Conservation (phyloP, 2,113 vertebrate genomes). For the Thamnaconus septentrionalis region DNA sequence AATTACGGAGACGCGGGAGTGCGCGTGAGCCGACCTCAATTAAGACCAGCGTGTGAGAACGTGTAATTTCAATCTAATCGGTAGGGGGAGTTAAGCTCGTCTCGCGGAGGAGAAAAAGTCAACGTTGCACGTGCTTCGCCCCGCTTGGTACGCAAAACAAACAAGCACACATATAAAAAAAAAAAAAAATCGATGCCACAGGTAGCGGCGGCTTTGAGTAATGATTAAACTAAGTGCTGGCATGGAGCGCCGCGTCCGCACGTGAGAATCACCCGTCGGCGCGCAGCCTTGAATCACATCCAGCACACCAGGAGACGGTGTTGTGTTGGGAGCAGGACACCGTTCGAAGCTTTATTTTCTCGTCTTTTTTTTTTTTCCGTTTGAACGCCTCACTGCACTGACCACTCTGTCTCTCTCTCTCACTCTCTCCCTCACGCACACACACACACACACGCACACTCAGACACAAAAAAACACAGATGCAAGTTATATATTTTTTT, state of each 20-base stretch:
- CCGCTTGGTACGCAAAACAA: constrained; percentile 1
- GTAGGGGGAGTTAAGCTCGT: constrained; percentile 56
- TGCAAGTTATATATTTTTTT: neutral
- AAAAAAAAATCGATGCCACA: constrained; percentile 47
- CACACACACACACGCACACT: neutral
- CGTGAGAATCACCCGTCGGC: neutral
- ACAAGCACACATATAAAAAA: no score
- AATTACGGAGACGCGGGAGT: constrained; percentile 63
- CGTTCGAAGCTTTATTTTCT: no score
- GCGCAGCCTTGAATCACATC: constrained; percentile 17
- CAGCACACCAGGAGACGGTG: constrained; percentile 7
- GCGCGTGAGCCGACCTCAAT: constrained; percentile 64
- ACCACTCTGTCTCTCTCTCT: neutral
- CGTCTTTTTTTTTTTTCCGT: neutral
- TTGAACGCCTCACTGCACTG: constrained; percentile 37
- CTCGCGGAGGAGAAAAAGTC: constrained; percentile 49
- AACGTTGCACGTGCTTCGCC: constrained; percentile 33
- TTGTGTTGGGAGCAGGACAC: no score
- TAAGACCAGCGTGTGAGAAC: constrained; percentile 68
- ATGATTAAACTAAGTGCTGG: constrained; percentile 58
- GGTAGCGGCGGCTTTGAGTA: constrained; percentile 58
- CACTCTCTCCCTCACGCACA: no score
- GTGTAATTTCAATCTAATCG: constrained; percentile 67
- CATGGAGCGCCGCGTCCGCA: constrained; percentile 37
- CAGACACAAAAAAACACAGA: constrained; percentile 17